phyloP scores from a whole-genome alignment of 1,140 invertebrate genomes.

The Leptopilina clavipes region DNA sequence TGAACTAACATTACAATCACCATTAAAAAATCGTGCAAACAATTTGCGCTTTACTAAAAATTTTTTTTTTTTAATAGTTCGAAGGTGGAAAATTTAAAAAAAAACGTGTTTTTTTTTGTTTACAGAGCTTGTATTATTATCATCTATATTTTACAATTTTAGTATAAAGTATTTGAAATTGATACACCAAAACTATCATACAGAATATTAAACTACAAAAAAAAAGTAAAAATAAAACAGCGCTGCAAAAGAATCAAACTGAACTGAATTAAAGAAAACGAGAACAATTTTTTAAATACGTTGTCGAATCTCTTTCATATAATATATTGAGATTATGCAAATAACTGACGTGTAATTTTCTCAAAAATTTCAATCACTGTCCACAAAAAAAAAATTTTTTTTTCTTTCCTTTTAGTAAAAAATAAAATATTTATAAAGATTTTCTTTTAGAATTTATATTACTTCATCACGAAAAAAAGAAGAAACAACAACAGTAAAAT shows the following conservation, averaged over 20 bases:
- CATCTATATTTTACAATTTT: conserved; percentile 25
- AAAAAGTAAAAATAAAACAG: too few species aligned
- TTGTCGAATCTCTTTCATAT: background rate
- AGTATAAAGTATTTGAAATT: conserved; percentile 24
- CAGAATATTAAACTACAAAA: conserved; percentile 19
- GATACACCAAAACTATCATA: conserved; percentile 22
- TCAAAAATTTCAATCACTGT: background rate
- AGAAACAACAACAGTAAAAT: too few species aligned
- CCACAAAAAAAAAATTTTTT: background rate
- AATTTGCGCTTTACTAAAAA: background rate
- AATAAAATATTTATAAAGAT: too few species aligned
- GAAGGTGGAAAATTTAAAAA: background rate
- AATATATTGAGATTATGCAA: background rate
- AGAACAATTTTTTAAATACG: conserved; percentile 6
- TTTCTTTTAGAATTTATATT: too few species aligned
- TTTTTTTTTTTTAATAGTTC: too few species aligned
- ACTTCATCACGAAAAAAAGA: too few species aligned
- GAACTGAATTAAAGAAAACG: background rate
- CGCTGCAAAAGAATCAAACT: conserved; percentile 29
- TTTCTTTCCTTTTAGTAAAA: too few species aligned
- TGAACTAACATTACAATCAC: too few species aligned
- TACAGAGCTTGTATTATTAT: conserved; percentile 23
- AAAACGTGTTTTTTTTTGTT: background rate
- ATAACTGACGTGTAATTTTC: background rate
- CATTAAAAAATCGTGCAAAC: background rate